phyloP scores from a whole-genome alignment of 1,140 invertebrate genomes.

The Drosophila suzukii region DNA sequence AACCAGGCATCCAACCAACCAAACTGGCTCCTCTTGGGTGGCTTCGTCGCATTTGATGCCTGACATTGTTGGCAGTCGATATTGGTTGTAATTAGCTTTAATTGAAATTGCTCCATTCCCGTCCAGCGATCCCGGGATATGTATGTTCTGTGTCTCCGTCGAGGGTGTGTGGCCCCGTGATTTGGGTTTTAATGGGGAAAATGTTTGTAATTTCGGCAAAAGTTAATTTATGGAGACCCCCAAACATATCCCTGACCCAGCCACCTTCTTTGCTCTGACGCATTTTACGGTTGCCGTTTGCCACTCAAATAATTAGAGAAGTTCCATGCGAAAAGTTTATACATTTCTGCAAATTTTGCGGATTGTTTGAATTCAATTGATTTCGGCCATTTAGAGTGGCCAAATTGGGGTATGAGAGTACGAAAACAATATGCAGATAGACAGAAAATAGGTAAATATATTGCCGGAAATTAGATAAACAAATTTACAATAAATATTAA shows the following conservation, averaged over 20 bases:
- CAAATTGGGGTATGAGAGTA: slow-evolving; percentile 2
- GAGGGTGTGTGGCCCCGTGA: slow-evolving; percentile 44
- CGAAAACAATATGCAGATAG: slow-evolving; percentile 37
- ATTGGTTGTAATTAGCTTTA: slow-evolving; percentile 83
- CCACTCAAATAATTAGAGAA: slow-evolving; percentile 67
- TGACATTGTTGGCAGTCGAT: slow-evolving; percentile 82
- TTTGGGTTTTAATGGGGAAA: slow-evolving; percentile 79
- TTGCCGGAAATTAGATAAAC: slow-evolving; percentile 56
- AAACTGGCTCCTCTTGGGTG: slow-evolving; percentile 31
- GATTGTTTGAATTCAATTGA: slow-evolving; percentile 42
- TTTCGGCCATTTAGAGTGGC: slow-evolving; percentile 16
- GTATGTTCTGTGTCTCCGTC: background rate
- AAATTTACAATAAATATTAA: slow-evolving; percentile 46
- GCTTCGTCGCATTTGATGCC: slow-evolving; percentile 66
- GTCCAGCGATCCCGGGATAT: slow-evolving; percentile 41
- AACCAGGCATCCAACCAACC: slow-evolving; percentile 3
- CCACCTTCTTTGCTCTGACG: slow-evolving; percentile 24
- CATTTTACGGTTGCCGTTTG: slow-evolving; percentile 46
- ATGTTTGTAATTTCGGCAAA: slow-evolving; percentile 79
- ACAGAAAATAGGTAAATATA: slow-evolving; percentile 35
- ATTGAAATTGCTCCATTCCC: slow-evolving; percentile 80
- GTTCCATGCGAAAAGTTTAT: slow-evolving; percentile 38
- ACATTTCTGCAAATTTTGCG: slow-evolving; percentile 38
- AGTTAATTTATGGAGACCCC: slow-evolving; percentile 76
- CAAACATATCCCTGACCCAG: slow-evolving; percentile 9